A percentile compares a stretch with the other conserved stretches of the same genome.
These are phyloP conservation scores for Labrus mixtus DNA, from an alignment of 2,113 vertebrate species.

Conservation along the genomic window DNA sequence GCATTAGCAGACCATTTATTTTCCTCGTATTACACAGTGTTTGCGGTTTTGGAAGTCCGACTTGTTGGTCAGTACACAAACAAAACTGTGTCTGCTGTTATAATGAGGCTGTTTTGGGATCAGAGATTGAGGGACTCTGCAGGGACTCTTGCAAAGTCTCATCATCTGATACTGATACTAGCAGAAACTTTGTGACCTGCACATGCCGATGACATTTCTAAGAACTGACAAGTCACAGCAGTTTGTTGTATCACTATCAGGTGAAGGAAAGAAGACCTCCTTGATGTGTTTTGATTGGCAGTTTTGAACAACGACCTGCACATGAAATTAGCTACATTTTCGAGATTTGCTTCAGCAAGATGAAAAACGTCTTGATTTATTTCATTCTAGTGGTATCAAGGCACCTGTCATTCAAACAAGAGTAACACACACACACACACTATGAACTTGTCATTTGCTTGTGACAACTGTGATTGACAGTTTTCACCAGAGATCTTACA, in stretches of 20 bases:
- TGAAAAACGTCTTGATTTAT: conserved; percentile 2
- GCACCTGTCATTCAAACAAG: conserved; percentile 17
- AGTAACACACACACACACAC: not conserved
- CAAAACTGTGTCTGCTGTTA: conserved; percentile 40
- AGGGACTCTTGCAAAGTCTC: conserved; percentile 48
- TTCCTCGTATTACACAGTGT: conserved; percentile 40
- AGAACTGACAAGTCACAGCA: not conserved
- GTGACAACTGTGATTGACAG: conserved; percentile 71
- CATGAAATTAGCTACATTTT: not conserved
- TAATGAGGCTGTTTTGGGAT: conserved; percentile 64
- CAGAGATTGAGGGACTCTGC: conserved; percentile 51
- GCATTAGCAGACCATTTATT: conserved; percentile 62
- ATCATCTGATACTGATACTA: conserved; percentile 47
- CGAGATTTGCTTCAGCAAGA: not conserved
- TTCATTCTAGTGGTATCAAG: not conserved
- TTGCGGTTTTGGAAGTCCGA: conserved; percentile 46
- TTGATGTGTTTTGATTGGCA: not conserved
- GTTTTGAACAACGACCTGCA: not conserved
- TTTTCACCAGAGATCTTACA: conserved; percentile 26
- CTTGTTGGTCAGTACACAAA: conserved; percentile 46
- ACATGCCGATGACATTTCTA: conserved; percentile 20
- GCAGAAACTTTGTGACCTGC: conserved; percentile 40
- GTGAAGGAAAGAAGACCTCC: not conserved
- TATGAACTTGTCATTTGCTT: conserved; percentile 1
- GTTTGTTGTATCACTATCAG: conserved; percentile 1